Evolutionary conservation across 2,797 vertebrate genomes (phyloP).

Genomic region (Gallinago nigripennis): DNA sequence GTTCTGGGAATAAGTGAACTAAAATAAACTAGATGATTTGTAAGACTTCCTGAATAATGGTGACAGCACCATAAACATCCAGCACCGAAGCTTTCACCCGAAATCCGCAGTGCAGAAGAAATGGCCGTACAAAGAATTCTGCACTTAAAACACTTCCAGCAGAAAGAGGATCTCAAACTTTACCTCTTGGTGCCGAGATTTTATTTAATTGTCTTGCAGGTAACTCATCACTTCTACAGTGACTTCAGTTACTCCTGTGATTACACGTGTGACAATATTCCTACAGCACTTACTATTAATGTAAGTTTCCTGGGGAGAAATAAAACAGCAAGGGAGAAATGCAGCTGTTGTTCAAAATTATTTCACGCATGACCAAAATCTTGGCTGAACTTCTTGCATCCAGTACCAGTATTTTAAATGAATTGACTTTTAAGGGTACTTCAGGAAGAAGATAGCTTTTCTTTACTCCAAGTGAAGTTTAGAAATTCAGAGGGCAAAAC

Average conservation of each 20-base stretch:
- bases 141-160: neutral
- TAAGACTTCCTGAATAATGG: neutral
- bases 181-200: neutral
- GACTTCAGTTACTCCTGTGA: neutral
- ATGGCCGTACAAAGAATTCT: fast-evolving
- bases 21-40: neutral
- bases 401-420: neutral
- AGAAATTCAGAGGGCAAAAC: neutral
- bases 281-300: neutral
- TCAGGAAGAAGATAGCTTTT: neutral
- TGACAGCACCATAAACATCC: neutral
- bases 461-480: neutral
- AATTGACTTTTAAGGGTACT: neutral
- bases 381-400: neutral
- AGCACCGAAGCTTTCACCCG: fast-evolving
- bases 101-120: neutral
- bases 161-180: neutral
- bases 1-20: neutral
- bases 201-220: fast-evolving
- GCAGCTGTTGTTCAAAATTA: neutral
- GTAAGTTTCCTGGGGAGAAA: neutral
- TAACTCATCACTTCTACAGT: neutral
- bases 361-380: fast-evolving
- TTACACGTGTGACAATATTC: neutral
- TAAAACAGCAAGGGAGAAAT: neutral